phyloP scores from a whole-genome alignment of 2,888 invertebrate genomes.

The Clivina fossor region DNA sequence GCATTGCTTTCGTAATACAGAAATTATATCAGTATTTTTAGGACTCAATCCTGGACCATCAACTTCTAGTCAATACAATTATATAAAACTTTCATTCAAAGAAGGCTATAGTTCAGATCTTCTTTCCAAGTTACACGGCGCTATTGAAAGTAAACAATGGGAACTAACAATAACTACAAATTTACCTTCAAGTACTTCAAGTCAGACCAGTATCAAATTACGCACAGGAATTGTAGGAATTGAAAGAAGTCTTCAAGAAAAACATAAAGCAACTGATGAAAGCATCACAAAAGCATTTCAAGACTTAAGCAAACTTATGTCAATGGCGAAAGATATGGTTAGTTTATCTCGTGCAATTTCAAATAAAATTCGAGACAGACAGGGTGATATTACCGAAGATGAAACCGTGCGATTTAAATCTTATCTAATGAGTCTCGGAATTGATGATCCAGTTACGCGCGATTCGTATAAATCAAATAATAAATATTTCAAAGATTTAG shows the following conservation, averaged over 20 bases:
- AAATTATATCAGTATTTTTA: conserved; percentile 35
- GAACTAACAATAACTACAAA: conserved; percentile 51
- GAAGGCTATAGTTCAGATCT: conserved; percentile 74
- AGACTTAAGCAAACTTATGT: conserved; percentile 92
- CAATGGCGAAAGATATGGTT: conserved; percentile 98
- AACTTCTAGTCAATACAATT: conserved; percentile 68
- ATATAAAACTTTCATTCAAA: conserved; percentile 83
- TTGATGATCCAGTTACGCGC: conserved; percentile 96
- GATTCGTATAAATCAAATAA: conserved; percentile 84
- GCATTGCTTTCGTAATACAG: no score
- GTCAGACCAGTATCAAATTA: conserved; percentile 62
- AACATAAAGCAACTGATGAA: conserved; percentile 86
- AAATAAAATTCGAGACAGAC: conserved; percentile 87
- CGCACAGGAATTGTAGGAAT: conserved; percentile 94
- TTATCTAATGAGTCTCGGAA: conserved; percentile 93
- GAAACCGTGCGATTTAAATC: conserved; percentile 96
- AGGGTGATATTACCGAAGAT: conserved; percentile 95
- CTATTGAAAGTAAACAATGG: conserved; percentile 67
- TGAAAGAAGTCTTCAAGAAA: conserved; percentile 87
- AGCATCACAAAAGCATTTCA: conserved; percentile 93
- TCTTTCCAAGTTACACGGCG: conserved; percentile 63
- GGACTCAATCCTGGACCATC: conserved; percentile 76
- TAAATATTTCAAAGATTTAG: conserved; percentile 81
- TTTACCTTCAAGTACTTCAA: conserved; percentile 46
- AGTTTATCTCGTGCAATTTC: conserved; percentile 88